Base-by-base conservation (phyloP, 2,113 vertebrate genomes). In the Perognathus longimembris region DNA sequence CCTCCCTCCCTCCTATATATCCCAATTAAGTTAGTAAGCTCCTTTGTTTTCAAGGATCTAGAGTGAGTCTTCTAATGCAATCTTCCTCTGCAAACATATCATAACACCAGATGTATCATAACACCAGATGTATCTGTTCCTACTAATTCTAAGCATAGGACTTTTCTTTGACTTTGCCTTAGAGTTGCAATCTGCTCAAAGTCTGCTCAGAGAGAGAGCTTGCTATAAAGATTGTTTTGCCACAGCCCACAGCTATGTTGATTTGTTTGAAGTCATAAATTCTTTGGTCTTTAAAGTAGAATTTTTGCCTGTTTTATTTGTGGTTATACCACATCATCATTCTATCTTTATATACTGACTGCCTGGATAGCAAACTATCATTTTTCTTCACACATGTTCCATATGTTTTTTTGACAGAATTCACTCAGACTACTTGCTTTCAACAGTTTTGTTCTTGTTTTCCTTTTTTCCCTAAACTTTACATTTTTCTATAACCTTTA, bases 211-310 rank as follows among this genome's bases (percentile, higher is more conserved):
- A 89, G 38, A 94, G 54, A 66, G 50, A 94, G 32, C 22, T 34
- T 93, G 61, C 86, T 90, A 70, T 59, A 85, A 86, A n/a, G 93
- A 69, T 78, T 94, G 75, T 74, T 92, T 95, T 57, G 88, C n/a
- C 57, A 81, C 50, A 94, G 32, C 79, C 87, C 84, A 92, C 90
- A 95, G 75, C 81, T 94, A n/a, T 96, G 90, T 66, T 87, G 50
- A 85, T 90, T 86, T 85, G 50, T 96, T 96, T 95, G 92, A 94
- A 93, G 88, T 93, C 90, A 30, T 61, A 78, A 93, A 85, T 85
- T 94, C 85, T 90, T 94, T 95, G 59, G 82, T 85, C 64, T 93
- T 92, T 78, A 85, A 92, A 92, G 89, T 78, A 93, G 54, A 93
- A 61, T n/a, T 90, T 90, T 82, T 90, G 88, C 70, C 80, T 93